These are phyloP conservation scores for Panagrolaimus sp. DNA, from an alignment of 1,140 invertebrate species.

Conservation along the genomic window DNA sequence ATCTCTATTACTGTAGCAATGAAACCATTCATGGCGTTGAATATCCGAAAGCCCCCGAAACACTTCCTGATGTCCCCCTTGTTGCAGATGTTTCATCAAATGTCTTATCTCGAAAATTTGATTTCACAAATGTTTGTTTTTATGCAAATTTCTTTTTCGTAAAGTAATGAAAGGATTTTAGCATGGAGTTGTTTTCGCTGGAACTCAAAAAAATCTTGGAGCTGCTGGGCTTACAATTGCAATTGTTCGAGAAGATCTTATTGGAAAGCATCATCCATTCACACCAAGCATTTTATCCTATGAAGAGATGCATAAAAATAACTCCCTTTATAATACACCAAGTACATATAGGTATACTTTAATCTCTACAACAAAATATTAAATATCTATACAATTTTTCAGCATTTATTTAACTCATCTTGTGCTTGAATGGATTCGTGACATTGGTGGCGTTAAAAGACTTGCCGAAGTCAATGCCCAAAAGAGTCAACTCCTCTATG, in stretches of 20 bases:
- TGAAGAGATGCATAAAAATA: constrained; percentile 72
- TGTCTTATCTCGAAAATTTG: constrained; percentile 77
- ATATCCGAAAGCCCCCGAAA: constrained; percentile 74
- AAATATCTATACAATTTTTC: constrained; percentile 38
- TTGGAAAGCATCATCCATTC: constrained; percentile 68
- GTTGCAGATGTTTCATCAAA: constrained; percentile 97
- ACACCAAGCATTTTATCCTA: constrained; percentile 84
- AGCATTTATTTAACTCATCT: constrained; percentile 85
- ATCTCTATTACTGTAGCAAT: constrained; percentile 92
- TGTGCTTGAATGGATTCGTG: constrained; percentile 84
- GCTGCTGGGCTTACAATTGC: constrained; percentile 84
- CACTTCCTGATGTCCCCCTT: constrained; percentile 72
- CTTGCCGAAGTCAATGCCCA: constrained; percentile 63
- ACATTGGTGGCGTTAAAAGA: constrained; percentile 72
- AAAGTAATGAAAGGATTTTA: constrained; percentile 59
- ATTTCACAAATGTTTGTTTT: constrained; percentile 75
- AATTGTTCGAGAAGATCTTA: constrained; percentile 83
- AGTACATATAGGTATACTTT: constrained; percentile 64
- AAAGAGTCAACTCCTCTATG: constrained; percentile 77
- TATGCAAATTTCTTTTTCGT: not conserved
- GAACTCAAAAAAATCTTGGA: constrained; percentile 95
- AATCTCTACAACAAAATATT: too few species aligned
- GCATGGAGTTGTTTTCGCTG: constrained; percentile 89
- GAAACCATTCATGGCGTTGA: constrained; percentile 95
- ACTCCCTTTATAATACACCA: constrained; percentile 89